A percentile compares a stretch with the other conserved stretches of the same genome.
Conservation (phyloP, 2,113 vertebrate genomes). For the Cynopterus brachyotis region DNA sequence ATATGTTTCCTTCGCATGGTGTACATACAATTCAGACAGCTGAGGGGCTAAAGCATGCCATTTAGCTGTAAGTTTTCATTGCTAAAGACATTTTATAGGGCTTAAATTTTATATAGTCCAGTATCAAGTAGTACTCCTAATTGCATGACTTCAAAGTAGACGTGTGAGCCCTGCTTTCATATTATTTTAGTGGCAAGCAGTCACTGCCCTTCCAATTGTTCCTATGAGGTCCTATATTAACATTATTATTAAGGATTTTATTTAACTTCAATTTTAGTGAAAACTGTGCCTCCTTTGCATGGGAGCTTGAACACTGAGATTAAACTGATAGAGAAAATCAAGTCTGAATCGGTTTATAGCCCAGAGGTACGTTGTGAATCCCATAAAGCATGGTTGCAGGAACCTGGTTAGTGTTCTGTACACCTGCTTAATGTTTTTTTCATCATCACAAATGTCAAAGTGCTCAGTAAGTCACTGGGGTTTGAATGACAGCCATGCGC, state of each 20-base stretch:
- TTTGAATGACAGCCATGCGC: constrained; percentile 87
- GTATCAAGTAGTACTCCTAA: constrained; percentile 77
- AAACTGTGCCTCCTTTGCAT: constrained; percentile 62
- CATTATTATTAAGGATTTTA: constrained; percentile 61
- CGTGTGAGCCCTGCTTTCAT: constrained; percentile 29
- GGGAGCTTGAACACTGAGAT: constrained; percentile 77
- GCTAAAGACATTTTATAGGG: constrained; percentile 68
- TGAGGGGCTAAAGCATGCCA: constrained; percentile 61
- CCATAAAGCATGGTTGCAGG: constrained; percentile 87
- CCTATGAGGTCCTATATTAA: constrained; percentile 52
- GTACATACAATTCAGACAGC: constrained; percentile 67
- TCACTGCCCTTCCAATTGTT: constrained; percentile 44
- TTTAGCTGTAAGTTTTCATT: constrained; percentile 71
- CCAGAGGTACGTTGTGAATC: constrained; percentile 85
- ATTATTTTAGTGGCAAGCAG: constrained; percentile 39
- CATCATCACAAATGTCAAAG: constrained; percentile 88
- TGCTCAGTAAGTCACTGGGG: constrained; percentile 82
- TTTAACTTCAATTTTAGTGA: constrained; percentile 68
- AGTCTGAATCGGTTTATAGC: constrained; percentile 83
- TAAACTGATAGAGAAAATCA: constrained; percentile 83
- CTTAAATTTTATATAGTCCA: constrained; percentile 75
- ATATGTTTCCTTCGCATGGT: constrained; percentile 78
- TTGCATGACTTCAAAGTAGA: constrained; percentile 73
- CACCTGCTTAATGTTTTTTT: constrained; percentile 88
- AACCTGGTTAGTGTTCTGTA: constrained; percentile 89